A percentile compares a stretch with the other conserved stretches of the same genome.
phyloP scores from a whole-genome alignment of 2,113 vertebrate genomes.

The Daphoenositta chrysoptera region DNA sequence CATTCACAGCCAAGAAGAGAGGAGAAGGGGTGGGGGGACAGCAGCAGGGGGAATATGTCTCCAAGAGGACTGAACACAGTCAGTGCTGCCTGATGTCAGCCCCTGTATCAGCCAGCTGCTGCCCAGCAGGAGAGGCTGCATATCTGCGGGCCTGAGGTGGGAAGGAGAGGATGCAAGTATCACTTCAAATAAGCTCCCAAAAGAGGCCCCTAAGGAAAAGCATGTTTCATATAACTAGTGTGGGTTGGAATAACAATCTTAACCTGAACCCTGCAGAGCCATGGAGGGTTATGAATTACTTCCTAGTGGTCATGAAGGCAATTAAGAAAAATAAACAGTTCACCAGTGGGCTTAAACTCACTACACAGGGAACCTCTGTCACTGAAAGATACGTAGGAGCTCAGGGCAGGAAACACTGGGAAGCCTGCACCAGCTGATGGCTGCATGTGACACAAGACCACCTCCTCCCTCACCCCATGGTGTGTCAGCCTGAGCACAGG shows the following conservation, averaged over 20 bases:
- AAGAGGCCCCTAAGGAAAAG: background rate
- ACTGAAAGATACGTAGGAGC: background rate
- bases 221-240: background rate
- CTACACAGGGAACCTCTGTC: background rate
- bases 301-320: background rate
- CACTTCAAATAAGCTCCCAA: background rate
- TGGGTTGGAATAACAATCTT: background rate
- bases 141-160: background rate
- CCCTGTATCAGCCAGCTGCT: background rate
- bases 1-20: background rate
- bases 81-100: background rate
- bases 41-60: background rate
- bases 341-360: background rate
- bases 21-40: no score
- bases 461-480: background rate
- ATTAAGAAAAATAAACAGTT: background rate
- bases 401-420: background rate
- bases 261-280: background rate
- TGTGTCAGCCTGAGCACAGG: background rate
- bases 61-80: accelerated
- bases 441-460: background rate
- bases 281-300: background rate
- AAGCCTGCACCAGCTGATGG: background rate
- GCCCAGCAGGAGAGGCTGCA: background rate
- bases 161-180: background rate